A percentile compares a stretch with the other conserved stretches of the same genome.
Conservation (phyloP, 2,797 vertebrate genomes). For the Gila robusta region DNA sequence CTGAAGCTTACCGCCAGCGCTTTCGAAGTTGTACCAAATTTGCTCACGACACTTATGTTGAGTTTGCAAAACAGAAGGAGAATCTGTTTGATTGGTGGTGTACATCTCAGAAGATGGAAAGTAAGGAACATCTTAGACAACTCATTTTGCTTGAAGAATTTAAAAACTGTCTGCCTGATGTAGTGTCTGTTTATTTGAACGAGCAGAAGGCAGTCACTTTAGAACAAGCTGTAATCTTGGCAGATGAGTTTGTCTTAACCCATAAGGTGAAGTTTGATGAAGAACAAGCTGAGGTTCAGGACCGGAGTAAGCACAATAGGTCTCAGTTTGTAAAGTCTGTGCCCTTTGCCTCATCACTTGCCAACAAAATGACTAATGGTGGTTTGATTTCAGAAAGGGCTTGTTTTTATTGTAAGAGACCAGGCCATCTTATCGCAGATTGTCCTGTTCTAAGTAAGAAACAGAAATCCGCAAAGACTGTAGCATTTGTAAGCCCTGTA, state of each 20-base stretch:
- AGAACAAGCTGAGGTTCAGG: neutral
- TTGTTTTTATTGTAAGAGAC: too few relatives aligned
- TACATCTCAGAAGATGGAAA: neutral
- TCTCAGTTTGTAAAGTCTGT: too few relatives aligned
- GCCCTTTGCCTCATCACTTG: too few relatives aligned
- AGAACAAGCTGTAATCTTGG: neutral
- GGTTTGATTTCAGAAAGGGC: too few relatives aligned
- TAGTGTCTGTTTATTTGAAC: conserved; percentile 13
- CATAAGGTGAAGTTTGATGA: neutral
- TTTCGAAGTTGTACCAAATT: neutral
- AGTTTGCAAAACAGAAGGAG: conserved; percentile 11
- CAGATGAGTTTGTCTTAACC: neutral
- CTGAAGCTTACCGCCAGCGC: conserved; percentile 17
- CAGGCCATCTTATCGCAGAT: too few relatives aligned
- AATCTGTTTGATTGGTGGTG: conserved; percentile 21
- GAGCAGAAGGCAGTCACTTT: neutral
- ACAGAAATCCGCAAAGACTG: too few relatives aligned
- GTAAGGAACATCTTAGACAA: neutral
- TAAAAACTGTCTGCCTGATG: neutral
- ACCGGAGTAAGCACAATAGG: too few relatives aligned
- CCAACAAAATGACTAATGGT: too few relatives aligned
- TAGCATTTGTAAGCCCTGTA: too few relatives aligned
- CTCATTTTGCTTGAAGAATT: conserved; percentile 24
- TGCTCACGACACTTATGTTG: neutral
- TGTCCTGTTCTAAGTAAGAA: too few relatives aligned